Percentiles rank a stretch among this genome's conserved stretches.
Conservation (phyloP, 2,888 invertebrate genomes). For the Mongoloraphidia duomilia region DNA sequence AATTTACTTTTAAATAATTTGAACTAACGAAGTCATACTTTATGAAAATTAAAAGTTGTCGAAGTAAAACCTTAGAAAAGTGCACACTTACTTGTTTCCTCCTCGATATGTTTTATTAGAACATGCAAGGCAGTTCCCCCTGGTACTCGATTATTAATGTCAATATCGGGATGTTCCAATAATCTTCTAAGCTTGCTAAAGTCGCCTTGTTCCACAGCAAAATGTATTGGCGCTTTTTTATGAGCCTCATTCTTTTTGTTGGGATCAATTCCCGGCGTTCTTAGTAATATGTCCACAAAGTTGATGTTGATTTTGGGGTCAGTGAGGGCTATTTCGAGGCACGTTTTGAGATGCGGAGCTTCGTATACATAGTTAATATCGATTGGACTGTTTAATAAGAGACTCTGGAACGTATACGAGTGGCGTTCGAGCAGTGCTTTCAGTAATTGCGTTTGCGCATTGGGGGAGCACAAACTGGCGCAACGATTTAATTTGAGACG, state of each 20-base stretch:
- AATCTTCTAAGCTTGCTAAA: constrained; percentile 33
- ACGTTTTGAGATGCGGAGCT: constrained; percentile 24
- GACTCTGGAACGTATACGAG: not conserved
- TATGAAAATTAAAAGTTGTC: too few species aligned
- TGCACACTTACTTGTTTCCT: constrained; percentile 25
- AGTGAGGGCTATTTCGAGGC: constrained; percentile 38
- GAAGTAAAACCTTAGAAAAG: too few species aligned
- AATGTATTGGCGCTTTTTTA: constrained; percentile 48
- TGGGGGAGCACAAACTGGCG: not conserved
- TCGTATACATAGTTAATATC: not conserved
- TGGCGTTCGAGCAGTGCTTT: constrained; percentile 1
- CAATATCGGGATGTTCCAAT: constrained; percentile 32
- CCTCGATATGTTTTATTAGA: constrained; percentile 36
- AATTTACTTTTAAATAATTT: too few species aligned
- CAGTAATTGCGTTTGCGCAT: not conserved
- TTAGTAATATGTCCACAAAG: too few species aligned
- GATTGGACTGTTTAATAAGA: not conserved
- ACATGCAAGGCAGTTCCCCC: constrained; percentile 38
- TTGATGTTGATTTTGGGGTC: not conserved
- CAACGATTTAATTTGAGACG: too few species aligned
- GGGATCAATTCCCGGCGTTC: constrained; percentile 24
- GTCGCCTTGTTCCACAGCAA: constrained; percentile 41
- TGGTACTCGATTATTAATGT: constrained; percentile 35
- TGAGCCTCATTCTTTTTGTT: constrained; percentile 40
- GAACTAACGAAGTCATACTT: too few species aligned